Evolutionary conservation across 2,888 invertebrate genomes (phyloP), one percentile per base, ranked within the genome.

Genomic region (Drosophila pullipes): DNA sequence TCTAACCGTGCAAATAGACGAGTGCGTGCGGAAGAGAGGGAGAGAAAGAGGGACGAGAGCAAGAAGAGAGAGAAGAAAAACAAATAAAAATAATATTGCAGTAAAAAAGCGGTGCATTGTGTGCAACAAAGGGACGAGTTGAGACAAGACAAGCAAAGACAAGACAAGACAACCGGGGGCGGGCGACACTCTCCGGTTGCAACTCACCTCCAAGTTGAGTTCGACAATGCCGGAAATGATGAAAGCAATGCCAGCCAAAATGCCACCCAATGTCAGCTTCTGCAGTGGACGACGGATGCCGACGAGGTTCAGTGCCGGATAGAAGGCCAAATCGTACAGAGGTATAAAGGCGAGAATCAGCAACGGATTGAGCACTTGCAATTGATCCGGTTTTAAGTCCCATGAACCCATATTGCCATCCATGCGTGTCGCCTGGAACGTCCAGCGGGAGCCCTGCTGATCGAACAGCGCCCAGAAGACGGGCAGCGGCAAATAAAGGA

Each of bases 391-490:
- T 83, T 98, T 96, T 25, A 98, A 94, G 0, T 95, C 95, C 93
- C 95, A 97, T 62, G 94, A 94, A 0, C 96, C 96, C 69, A 98
- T 94, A 74, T 96, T 94, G 31, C 98, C 98, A 85, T 96, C 94
- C 98, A 99, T 98, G 79, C 96, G 95, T 16, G 96, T 96, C 0
- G 98, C 98, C 94, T 98, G 98, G 93, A 98, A 96, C 0, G 98
- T 97, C 98, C 98, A 98, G 72, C 97, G 95, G 0, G 98, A 98
- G 28, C 97, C 98, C 95, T 97, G 97, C 92, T 99, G 99, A 93
- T 99, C 99, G 92, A 97, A 97, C 9, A 99, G 94, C 0, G 99
- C 97, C 98, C 98, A 99, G 94, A 98, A 99, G 33, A 99, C 94
- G 0, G 98, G 98, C 55, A 98, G 92, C 0, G 99, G 98, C 10